phyloP scores from a whole-genome alignment of 2,888 invertebrate species.

The Clostera curtula region DNA sequence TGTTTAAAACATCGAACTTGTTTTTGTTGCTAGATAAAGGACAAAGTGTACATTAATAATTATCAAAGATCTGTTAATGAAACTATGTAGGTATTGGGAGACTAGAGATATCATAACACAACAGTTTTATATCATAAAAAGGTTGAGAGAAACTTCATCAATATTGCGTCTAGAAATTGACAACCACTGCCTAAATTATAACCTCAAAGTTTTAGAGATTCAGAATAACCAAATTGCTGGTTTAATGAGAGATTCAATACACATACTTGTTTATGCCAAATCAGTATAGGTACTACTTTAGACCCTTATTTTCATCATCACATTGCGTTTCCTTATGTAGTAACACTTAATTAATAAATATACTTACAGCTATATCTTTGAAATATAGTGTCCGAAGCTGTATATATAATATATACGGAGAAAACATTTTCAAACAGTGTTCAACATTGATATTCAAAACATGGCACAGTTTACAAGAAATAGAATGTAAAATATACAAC shows the following conservation, averaged over 20 bases:
- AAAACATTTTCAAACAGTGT: conserved; percentile 27
- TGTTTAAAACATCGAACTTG: too few species aligned
- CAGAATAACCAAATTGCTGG: too few species aligned
- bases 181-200: too few species aligned
- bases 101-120: too few species aligned
- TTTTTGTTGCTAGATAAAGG: too few species aligned
- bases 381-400: conserved; percentile 26
- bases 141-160: too few species aligned
- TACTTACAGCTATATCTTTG: conserved; percentile 34
- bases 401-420: conserved; percentile 12
- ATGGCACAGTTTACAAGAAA: conserved; percentile 51
- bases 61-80: conserved; percentile 21
- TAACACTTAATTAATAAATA: conserved; percentile 45
- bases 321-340: conserved; percentile 64
- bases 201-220: too few species aligned
- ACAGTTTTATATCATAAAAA: too few species aligned
- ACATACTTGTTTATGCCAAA: conserved; percentile 55
- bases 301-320: conserved; percentile 67
- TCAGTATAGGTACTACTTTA: conserved; percentile 52
- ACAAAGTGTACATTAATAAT: too few species aligned
- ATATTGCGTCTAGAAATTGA: too few species aligned
- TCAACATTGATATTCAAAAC: conserved; percentile 29
- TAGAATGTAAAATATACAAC: conserved; percentile 33
- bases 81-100: too few species aligned
- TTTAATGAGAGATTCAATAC: conserved; percentile 27